Conservation (phyloP, 64 coral and sea anemone genomes). For the Anthopleura sola region DNA sequence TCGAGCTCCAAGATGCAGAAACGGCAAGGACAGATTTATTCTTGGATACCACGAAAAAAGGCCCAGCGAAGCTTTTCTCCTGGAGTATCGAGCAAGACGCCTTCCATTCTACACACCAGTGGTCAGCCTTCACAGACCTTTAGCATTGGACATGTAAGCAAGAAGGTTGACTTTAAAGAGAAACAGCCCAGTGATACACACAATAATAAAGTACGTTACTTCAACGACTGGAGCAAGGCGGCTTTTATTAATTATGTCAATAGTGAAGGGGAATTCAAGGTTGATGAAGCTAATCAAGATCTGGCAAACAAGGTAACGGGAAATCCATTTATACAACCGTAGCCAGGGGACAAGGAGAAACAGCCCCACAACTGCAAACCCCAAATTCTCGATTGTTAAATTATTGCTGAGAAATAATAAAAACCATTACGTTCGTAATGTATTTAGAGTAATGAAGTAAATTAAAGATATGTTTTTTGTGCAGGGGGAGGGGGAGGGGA, state of each 20-base stretch:
- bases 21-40: constrained; percentile 47
- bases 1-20: constrained; percentile 3
- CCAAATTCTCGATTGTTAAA: no score
- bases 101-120: constrained; percentile 49
- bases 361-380: no score
- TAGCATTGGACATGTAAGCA: constrained; percentile 22
- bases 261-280: constrained; percentile 42
- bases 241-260: constrained; percentile 84
- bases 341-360: no score
- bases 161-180: constrained; percentile 49
- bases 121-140: background rate
- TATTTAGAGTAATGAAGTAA: no score
- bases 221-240: constrained; percentile 80
- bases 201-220: constrained; percentile 56
- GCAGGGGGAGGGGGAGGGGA: no score
- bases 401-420: no score
- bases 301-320: constrained; percentile 46
- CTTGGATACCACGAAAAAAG: constrained; percentile 34
- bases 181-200: background rate
- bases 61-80: background rate
- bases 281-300: constrained; percentile 50
- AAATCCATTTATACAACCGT: no score
- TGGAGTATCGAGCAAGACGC: constrained; percentile 43
- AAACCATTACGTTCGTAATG: no score
- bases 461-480: no score